Conservation (phyloP, 2,113 vertebrate genomes). For the Eptesicus fuscus region DNA sequence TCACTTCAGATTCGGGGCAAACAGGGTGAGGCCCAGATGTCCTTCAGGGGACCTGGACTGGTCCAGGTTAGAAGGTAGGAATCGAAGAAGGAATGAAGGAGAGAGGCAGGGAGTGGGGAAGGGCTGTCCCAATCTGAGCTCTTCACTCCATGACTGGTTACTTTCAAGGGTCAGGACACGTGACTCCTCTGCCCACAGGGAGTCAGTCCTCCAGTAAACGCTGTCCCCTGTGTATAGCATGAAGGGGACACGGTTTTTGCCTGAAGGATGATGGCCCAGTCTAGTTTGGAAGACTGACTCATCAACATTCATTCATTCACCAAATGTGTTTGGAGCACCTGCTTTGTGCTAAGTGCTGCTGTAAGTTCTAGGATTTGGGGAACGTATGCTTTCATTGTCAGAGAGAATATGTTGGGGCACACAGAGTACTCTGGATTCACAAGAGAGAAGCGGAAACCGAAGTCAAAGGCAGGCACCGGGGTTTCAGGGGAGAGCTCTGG, state of each 20-base stretch:
- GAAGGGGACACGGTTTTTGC: neutral
- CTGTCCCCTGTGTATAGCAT: neutral
- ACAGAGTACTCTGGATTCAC: neutral
- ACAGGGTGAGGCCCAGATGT: neutral
- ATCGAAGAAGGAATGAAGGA: neutral
- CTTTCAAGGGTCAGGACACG: neutral
- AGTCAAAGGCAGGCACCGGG: neutral
- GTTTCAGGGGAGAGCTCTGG: neutral
- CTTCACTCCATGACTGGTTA: neutral
- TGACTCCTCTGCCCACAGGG: neutral
- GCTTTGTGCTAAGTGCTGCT: neutral
- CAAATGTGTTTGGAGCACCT: neutral
- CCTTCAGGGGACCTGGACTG: neutral
- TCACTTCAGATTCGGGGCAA: neutral
- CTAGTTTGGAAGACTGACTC: neutral
- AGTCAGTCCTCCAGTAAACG: too few species aligned
- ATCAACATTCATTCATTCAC: neutral
- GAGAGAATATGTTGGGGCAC: neutral
- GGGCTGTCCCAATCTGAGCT: neutral
- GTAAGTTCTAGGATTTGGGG: neutral
- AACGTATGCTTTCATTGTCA: neutral
- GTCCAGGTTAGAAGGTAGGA: neutral
- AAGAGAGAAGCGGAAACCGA: neutral
- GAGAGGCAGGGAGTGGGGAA: too few species aligned
- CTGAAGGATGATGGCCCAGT: neutral